Evolutionary conservation across 2,113 vertebrate genomes (phyloP).

Genomic region (Rissa tridactyla): DNA sequence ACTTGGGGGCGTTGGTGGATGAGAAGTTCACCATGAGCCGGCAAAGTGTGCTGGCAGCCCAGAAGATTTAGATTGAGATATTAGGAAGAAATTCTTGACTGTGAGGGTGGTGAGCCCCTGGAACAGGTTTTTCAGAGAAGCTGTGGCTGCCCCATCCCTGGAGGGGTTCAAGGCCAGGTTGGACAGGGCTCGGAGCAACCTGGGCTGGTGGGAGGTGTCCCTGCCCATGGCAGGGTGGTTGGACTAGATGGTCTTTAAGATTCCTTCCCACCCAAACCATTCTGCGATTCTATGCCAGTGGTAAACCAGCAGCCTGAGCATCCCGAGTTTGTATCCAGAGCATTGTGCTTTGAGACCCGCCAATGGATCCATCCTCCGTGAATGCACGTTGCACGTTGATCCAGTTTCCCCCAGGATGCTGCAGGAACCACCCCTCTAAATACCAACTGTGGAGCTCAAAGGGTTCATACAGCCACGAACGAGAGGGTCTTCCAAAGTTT

Average conservation of each 20-base stretch:
- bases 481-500: background rate
- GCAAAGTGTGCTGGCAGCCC: rapidly evolving
- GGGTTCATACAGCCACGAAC: background rate
- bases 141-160: background rate
- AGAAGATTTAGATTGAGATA: background rate
- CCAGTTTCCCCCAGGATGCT: background rate
- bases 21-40: rapidly evolving
- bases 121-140: background rate
- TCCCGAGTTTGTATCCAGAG: background rate
- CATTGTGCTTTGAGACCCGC: background rate
- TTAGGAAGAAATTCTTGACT: rapidly evolving
- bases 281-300: rapidly evolving
- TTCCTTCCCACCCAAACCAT: too few relatives aligned
- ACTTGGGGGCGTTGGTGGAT: background rate
- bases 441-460: background rate
- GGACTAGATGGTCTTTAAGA: too few relatives aligned
- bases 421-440: background rate
- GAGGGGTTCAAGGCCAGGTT: too few relatives aligned
- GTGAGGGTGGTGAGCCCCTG: background rate
- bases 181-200: too few relatives aligned
- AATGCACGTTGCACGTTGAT: rapidly evolving
- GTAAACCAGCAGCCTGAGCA: background rate
- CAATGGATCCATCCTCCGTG: background rate
- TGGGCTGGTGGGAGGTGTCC: too few relatives aligned
- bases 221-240: too few relatives aligned